Evolutionary conservation across 2,113 vertebrate species (phyloP), one percentile per base, ranked within the genome.

Genomic region (Crotophaga sulcirostris): DNA sequence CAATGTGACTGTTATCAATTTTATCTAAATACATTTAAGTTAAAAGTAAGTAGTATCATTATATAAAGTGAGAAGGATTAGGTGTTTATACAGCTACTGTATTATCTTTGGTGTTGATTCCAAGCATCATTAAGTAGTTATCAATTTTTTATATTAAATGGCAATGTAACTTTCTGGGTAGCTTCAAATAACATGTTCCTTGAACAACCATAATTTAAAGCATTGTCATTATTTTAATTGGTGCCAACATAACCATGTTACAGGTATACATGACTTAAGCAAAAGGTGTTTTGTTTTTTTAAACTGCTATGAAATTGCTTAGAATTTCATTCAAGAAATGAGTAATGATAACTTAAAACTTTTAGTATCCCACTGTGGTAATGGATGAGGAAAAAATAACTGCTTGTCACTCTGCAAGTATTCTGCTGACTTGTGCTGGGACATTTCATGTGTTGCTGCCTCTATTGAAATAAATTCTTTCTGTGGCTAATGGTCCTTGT

Each of bases 121-220:
- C 24, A 20, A n/a, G 40, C 89, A 83, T 68, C 73, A 80, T 49
- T 85, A 60, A 64, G 20, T 62, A 94, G 90, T 58, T 55, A 58
- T 75, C 6, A 62, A 72, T 62, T 90, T 33, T 96, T 96, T 86
- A 49, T 85, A 90, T 91, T 86, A 85, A 86, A 80, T 89, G 47
- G 49, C 52, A 83, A 69, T n/a, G 29, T 87, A 77, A 52, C 9
- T 94, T 26, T 82, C 51, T 76, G 91, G 54, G 42, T 87, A 88
- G 87, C 33, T 82, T 56, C 75, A 95, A 95, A 68, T 64, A 72
- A 77, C 10, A 26, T 33, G 29, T 58, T 44, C 52, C 70, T 83
- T 62, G 51, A 87, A 42, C 64, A 93, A 42, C 0, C 42, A 52
- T 80, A 49, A 62, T 49, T 79, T 92, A 79, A 95, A 91, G 40